Percentiles rank a stretch among this genome's conserved stretches.
Conservation (phyloP, 2,113 vertebrate genomes). For the Colaptes auratus region DNA sequence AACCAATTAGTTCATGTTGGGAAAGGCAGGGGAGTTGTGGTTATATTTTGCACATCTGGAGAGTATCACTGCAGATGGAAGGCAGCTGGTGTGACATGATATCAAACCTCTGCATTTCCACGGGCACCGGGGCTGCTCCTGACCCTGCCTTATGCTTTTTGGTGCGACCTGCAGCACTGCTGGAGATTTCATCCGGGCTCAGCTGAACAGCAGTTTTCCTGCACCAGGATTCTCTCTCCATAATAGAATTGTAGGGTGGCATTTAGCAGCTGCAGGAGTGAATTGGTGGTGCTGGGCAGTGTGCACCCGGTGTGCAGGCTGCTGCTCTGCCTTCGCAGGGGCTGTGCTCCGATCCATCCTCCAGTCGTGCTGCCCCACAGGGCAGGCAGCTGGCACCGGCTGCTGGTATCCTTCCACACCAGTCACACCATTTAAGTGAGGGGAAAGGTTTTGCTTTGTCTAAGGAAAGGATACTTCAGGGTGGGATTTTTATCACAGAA, state of each 20-base stretch:
- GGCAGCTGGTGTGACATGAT: rapidly evolving
- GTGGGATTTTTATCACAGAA: too few relatives aligned
- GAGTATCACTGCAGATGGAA: rapidly evolving
- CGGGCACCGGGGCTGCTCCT: neutral
- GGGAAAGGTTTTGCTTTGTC: neutral
- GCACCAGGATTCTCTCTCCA: rapidly evolving
- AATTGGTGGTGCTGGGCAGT: rapidly evolving
- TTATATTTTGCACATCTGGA: neutral
- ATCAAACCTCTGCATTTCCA: neutral
- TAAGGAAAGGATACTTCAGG: neutral
- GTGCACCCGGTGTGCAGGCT: too few relatives aligned
- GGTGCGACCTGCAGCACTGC: neutral
- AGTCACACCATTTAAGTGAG: rapidly evolving
- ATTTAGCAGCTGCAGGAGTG: neutral
- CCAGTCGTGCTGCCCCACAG: rapidly evolving
- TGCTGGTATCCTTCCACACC: neutral
- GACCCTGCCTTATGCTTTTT: neutral
- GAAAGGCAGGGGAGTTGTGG: too few relatives aligned
- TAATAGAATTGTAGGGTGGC: rapidly evolving
- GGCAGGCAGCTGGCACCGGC: neutral
- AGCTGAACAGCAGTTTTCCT: neutral
- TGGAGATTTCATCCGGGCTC: neutral
- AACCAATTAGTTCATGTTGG: neutral
- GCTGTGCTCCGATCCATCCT: neutral
- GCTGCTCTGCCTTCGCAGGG: neutral